Evolutionary conservation across 1,140 invertebrate species (phyloP).

Genomic region (Hylaeus volcanicus): DNA sequence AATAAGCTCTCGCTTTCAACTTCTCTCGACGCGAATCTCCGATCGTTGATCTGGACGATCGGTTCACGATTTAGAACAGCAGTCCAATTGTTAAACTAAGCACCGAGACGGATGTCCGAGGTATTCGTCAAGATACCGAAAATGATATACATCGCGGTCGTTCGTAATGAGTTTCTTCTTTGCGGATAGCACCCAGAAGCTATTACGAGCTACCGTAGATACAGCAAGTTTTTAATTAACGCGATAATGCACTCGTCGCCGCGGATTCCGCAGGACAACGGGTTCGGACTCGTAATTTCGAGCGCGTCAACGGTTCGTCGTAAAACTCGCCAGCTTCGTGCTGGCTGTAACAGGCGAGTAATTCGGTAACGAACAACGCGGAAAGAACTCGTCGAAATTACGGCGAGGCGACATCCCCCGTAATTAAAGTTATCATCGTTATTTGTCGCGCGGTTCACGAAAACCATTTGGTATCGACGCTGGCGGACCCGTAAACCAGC

Average conservation of each 20-base stretch:
- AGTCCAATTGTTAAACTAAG: too few species aligned
- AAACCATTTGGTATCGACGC: too few species aligned
- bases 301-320: constrained; percentile 1
- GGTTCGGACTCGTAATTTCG: background rate
- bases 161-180: background rate
- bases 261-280: background rate
- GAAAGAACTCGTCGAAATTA: constrained; percentile 1
- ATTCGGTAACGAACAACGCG: background rate
- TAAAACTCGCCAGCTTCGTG: background rate
- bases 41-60: constrained; percentile 17
- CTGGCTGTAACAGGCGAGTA: background rate
- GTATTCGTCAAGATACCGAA: too few species aligned
- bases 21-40: constrained; percentile 15
- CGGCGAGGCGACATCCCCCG: background rate
- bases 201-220: background rate
- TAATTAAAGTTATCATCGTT: constrained; percentile 9
- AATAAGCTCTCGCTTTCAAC: constrained; percentile 68
- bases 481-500: too few species aligned
- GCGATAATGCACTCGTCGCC: constrained; percentile 11
- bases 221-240: constrained; percentile 17
- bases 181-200: background rate
- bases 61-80: background rate
- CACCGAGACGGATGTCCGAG: too few species aligned
- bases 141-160: too few species aligned
- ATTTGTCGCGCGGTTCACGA: background rate